Base-by-base conservation (phyloP, 2,888 invertebrate genomes). In the Cryptocephalus moraei region DNA sequence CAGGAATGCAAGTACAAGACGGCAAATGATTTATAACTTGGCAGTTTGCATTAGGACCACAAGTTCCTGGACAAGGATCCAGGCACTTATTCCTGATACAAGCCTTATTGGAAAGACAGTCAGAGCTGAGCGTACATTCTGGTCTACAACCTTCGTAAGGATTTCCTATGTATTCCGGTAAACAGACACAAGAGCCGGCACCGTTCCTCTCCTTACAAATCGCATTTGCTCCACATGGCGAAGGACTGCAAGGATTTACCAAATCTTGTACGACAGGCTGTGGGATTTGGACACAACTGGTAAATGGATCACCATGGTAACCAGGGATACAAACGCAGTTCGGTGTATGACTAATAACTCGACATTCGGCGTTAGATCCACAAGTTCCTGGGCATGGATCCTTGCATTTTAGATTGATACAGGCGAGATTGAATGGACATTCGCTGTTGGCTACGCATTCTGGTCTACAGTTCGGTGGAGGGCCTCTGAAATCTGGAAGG, bases 381-480 rank as follows among this genome's bases (percentile, higher is more conserved):
- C 88, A 88, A 12, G 80, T 80, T 49, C 81, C 79, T 2, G 76
- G 71, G 64, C 88, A 88, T 12, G 87, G 87, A 65, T 88, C 82
- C 49, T 70, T 72, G 62, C 88, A 88, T 71, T 83, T 86, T 58
- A 76, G 79, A 61, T 82, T 81, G 34, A 84, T 79, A 61, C 86
- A 86, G 11, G 85, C 82, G 62, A 78, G 72, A 59, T 82, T 72
- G 56, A 74, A 76, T 0, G 78, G 57, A 62, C 87, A 87, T 70
- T 86, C 84, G 47, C 80, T 79, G 63, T 84, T 86, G 52, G 81
- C 78, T 31, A 81, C 73, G 65, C 86, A 86, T 71, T 86, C 84
- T 9, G 86, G 86, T 50, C 82, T 75, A 65, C 86, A 87, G 54
- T 78, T 81, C 22, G 84, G 81, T 32, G 87, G 85, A 45, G 74